A percentile compares a stretch with the other conserved stretches of the same genome.
These are phyloP conservation scores for Otolemur crassicaudatus DNA, from an alignment of 2,797 vertebrate genomes.

Conservation along the genomic window DNA sequence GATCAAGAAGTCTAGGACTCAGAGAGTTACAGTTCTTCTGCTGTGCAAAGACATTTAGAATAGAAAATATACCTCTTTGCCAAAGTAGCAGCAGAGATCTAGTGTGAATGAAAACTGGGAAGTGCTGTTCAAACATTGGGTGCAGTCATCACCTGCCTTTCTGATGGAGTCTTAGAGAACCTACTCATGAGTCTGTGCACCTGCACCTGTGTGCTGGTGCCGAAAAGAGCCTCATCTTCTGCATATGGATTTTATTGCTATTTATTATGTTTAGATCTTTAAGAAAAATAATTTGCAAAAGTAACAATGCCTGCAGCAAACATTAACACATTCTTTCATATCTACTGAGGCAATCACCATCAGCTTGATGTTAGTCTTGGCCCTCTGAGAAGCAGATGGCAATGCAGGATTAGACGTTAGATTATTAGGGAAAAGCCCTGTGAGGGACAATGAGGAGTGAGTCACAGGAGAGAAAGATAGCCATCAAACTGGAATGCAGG, in stretches of 20 bases:
- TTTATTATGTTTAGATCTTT: background rate
- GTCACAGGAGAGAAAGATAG: background rate
- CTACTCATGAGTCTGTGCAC: background rate
- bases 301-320: background rate
- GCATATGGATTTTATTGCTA: background rate
- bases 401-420: background rate
- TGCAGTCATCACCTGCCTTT: background rate
- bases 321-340: background rate
- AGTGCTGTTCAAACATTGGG: background rate
- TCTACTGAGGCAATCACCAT: background rate
- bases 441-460: background rate
- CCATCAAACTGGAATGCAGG: background rate
- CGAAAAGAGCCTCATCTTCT: background rate
- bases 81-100: background rate
- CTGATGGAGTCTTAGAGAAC: background rate
- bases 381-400: background rate
- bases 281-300: constrained; percentile 34
- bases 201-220: background rate
- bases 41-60: background rate
- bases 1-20: background rate
- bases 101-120: background rate
- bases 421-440: background rate
- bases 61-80: background rate
- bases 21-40: background rate
- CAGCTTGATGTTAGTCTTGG: background rate